Conservation (phyloP, 2,888 invertebrate genomes). For the Osmoderma eremita region DNA sequence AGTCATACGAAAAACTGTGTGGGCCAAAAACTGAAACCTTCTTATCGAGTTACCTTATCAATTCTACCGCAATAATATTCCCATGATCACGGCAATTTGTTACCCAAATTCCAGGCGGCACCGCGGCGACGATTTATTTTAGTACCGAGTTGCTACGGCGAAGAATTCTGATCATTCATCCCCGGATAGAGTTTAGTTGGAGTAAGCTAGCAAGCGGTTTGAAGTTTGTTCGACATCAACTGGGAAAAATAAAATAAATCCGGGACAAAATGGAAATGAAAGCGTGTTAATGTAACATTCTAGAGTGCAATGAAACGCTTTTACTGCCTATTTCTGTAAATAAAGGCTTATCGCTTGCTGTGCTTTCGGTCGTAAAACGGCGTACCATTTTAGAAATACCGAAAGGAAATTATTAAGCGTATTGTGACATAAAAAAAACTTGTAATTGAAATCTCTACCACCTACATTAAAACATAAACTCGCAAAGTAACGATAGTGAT, state of each 20-base stretch:
- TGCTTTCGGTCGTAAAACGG: constrained; percentile 15
- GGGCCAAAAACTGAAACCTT: too few species aligned
- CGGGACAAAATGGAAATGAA: constrained; percentile 24
- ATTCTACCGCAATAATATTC: neutral
- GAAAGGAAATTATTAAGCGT: constrained; percentile 12
- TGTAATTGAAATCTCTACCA: constrained; percentile 1
- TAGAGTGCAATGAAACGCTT: constrained; percentile 18
- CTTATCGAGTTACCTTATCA: neutral
- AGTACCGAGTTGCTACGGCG: constrained; percentile 10
- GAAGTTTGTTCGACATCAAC: constrained; percentile 18
- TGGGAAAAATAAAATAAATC: constrained; percentile 26
- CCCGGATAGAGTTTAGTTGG: constrained; percentile 13
- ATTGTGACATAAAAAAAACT: neutral
- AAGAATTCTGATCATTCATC: constrained; percentile 3
- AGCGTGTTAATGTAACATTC: constrained; percentile 24
- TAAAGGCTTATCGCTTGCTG: constrained; percentile 31
- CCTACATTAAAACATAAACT: too few species aligned
- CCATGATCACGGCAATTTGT: neutral
- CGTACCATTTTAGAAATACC: constrained; percentile 9
- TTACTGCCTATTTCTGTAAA: constrained; percentile 24
- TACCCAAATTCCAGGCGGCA: constrained; percentile 4
- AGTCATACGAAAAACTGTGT: neutral
- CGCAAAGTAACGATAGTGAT: too few species aligned
- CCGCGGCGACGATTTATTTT: constrained; percentile 19
- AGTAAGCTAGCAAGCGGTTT: constrained; percentile 8